phyloP scores from a whole-genome alignment of 2,113 vertebrate genomes.

The chimpanzee (Pan troglodytes) region NHGRI_mPanTro3-v2.1_pri NC_072398.2:26734501-26735000 shows the following conservation, averaged over 20 bases:
- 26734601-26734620: background rate
- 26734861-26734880: background rate
- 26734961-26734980: background rate
- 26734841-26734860: background rate
- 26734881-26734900: background rate
- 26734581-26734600: background rate
- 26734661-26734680: background rate
- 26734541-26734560: background rate
- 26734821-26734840: background rate
- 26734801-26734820: background rate
- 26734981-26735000: background rate
- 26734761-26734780: background rate
- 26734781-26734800: background rate
- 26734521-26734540: background rate
- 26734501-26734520: background rate
- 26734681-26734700: background rate
- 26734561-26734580: background rate
- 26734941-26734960: background rate
- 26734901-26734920: background rate
- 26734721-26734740: background rate
- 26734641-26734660: background rate
- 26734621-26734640: background rate
- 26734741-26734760: background rate
- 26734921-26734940: background rate
- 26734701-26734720: background rate